These are phyloP conservation scores for Criorhina ranunculi DNA, from an alignment of 2,888 invertebrate genomes.

Conservation along the genomic window DNA sequence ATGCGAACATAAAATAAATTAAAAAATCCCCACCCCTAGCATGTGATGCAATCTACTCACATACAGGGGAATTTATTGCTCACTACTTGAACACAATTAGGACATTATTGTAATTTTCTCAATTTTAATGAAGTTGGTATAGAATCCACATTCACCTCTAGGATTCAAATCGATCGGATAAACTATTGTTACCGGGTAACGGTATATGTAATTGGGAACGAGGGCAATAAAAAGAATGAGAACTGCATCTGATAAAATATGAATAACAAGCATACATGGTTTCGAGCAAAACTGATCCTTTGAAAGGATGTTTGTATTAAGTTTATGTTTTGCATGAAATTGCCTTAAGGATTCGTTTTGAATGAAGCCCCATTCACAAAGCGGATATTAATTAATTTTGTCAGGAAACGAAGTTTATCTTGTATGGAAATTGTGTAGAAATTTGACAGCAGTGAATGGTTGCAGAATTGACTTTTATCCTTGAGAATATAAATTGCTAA, in stretches of 20 bases:
- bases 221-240: neutral
- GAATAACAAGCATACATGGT: constrained; percentile 26
- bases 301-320: too few relatives aligned
- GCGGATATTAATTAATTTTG: too few relatives aligned
- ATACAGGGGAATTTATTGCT: neutral
- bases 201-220: constrained; percentile 10
- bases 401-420: too few relatives aligned
- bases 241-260: constrained; percentile 22
- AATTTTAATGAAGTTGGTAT: constrained; percentile 24
- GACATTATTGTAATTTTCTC: constrained; percentile 25
- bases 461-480: too few relatives aligned
- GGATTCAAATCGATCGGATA: constrained; percentile 11
- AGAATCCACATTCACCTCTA: neutral
- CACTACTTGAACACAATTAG: constrained; percentile 23
- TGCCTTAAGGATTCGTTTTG: too few relatives aligned
- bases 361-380: too few relatives aligned
- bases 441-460: too few relatives aligned
- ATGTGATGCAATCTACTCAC: constrained; percentile 9
- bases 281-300: neutral
- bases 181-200: constrained; percentile 10
- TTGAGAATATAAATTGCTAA: too few relatives aligned
- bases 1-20: constrained; percentile 6
- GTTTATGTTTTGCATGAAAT: too few relatives aligned
- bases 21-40: constrained; percentile 17
- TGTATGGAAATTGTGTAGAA: too few relatives aligned